Conservation (phyloP, 2,113 vertebrate genomes). For the human region DNA sequence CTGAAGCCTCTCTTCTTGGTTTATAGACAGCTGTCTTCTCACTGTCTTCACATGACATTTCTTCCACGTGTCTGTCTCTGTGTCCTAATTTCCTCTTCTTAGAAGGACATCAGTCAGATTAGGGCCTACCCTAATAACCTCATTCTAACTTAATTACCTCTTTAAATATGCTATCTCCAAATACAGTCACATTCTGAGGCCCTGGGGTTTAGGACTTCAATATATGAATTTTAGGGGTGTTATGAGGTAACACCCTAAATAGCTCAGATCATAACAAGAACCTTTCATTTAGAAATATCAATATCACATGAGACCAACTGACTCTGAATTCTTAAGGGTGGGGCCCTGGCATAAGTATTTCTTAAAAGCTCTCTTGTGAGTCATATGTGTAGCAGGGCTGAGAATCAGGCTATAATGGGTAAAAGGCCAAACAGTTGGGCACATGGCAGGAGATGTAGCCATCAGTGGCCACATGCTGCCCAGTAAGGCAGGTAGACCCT, state of each 20-base stretch:
- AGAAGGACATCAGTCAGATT: not conserved
- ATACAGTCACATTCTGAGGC: not conserved
- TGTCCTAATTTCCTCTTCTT: not conserved
- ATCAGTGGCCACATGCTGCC: not conserved
- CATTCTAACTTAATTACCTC: constrained; percentile 12
- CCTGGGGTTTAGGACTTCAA: not conserved
- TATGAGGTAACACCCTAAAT: too few relatives aligned
- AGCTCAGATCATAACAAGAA: not conserved
- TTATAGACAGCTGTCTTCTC: not conserved
- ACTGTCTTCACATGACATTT: not conserved
- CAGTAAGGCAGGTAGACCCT: not conserved
- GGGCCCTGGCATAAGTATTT: not conserved
- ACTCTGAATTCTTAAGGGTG: not conserved
- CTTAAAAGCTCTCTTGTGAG: not conserved
- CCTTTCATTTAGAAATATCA: not conserved
- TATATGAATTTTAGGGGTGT: not conserved
- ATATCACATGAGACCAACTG: not conserved
- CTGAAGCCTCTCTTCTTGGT: not conserved
- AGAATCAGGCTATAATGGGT: not conserved
- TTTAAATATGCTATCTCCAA: not conserved
- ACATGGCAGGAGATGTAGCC: not conserved
- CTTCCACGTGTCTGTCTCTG: not conserved
- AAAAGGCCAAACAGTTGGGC: not conserved
- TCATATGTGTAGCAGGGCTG: not conserved
- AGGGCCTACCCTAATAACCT: not conserved